A percentile compares a stretch with the other conserved stretches of the same genome.
Evolutionary conservation across 2,888 invertebrate genomes (phyloP).

Genomic region (Andrena flavipes): DNA sequence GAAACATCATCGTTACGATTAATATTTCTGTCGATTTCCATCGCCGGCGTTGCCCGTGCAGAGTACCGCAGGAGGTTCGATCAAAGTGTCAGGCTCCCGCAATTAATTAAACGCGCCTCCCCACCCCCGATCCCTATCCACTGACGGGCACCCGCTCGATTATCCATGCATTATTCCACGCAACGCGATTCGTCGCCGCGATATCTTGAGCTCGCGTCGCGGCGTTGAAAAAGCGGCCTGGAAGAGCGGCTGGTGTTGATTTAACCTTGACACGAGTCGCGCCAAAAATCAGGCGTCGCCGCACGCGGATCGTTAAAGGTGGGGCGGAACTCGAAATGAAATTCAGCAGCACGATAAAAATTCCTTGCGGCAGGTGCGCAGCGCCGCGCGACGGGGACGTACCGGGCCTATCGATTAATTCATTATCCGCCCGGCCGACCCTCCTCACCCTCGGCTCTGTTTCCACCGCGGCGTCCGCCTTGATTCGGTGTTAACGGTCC

Average conservation of each 20-base stretch:
- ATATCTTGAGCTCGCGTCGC: slow-evolving; percentile 3
- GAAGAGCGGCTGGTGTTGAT: slow-evolving; percentile 35
- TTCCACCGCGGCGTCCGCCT: background rate
- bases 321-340: slow-evolving; percentile 36
- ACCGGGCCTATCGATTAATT: slow-evolving; percentile 35
- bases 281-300: slow-evolving; percentile 56
- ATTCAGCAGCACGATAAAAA: slow-evolving; percentile 51
- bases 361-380: slow-evolving; percentile 41
- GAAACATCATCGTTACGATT: background rate
- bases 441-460: no score
- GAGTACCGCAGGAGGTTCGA: slow-evolving; percentile 2
- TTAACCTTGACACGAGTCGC: slow-evolving; percentile 58
- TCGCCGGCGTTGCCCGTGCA: background rate
- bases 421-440: slow-evolving; percentile 21
- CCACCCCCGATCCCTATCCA: background rate
- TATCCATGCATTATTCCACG: slow-evolving; percentile 32
- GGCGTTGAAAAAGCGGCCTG: slow-evolving; percentile 9
- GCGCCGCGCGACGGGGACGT: slow-evolving; percentile 23
- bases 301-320: slow-evolving; percentile 60
- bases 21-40: background rate
- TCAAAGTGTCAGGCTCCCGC: background rate
- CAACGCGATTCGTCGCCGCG: slow-evolving; percentile 7
- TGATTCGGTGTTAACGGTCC: background rate
- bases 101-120: slow-evolving; percentile 25
- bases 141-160: slow-evolving; percentile 13